Conservation (phyloP, 2,113 vertebrate species). For the Onychorhynchus coronatus region DNA sequence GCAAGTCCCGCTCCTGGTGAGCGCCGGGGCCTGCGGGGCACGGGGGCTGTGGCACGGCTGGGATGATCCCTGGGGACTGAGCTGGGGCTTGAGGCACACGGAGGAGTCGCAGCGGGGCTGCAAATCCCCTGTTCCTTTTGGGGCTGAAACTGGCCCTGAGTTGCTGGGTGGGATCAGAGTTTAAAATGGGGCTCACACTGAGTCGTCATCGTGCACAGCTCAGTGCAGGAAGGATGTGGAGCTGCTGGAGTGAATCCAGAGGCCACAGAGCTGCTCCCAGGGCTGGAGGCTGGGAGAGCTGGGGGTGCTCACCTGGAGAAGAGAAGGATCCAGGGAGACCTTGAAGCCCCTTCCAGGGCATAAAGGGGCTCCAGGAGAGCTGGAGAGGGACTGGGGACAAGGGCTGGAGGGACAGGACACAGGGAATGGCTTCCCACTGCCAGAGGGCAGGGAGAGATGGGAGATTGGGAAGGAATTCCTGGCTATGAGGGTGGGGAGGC, state of each 20-base stretch:
- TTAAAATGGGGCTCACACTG: background rate
- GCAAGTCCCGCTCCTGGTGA: constrained; percentile 93
- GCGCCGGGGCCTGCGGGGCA: background rate
- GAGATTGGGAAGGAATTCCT: fast-evolving
- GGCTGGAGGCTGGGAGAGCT: background rate
- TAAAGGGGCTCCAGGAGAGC: background rate
- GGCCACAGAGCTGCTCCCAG: fast-evolving
- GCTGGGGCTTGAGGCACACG: fast-evolving
- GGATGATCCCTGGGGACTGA: fast-evolving
- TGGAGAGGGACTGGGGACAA: background rate
- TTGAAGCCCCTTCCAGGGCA: fast-evolving
- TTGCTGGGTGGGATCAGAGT: no score
- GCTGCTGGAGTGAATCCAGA: background rate
- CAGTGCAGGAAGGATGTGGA: background rate
- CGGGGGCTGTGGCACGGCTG: fast-evolving
- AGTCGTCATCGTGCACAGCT: background rate
- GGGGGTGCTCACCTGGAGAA: background rate
- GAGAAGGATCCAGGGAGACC: background rate
- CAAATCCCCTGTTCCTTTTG: fast-evolving
- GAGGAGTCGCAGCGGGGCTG: fast-evolving
- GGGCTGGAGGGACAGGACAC: fast-evolving
- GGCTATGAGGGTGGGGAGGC: background rate
- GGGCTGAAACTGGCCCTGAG: background rate
- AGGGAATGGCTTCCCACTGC: background rate
- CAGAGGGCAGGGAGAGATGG: background rate